Conservation (phyloP, 2,888 invertebrate species). For the Blomia tropicalis region DNA sequence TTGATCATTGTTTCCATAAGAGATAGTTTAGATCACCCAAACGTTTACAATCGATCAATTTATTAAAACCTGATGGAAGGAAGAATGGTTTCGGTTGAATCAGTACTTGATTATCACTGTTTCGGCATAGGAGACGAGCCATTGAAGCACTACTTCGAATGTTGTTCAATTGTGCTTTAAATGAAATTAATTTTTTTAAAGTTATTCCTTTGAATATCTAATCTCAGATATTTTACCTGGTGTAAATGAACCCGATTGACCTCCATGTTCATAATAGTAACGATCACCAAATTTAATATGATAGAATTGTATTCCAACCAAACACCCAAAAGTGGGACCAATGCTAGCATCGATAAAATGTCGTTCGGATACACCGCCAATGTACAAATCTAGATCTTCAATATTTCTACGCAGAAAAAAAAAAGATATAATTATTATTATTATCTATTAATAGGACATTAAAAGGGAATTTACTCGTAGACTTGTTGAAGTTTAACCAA, state of each 20-base stretch:
- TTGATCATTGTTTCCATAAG: slow-evolving; percentile 15
- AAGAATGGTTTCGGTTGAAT: slow-evolving; percentile 18
- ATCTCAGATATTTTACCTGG: slow-evolving; percentile 17
- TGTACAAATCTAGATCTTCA: slow-evolving; percentile 65
- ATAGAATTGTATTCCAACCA: slow-evolving; percentile 66
- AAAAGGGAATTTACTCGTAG: slow-evolving; percentile 7
- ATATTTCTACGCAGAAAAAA: not conserved
- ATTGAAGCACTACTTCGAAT: slow-evolving; percentile 19
- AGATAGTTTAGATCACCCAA: slow-evolving; percentile 12
- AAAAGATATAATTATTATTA: not conserved
- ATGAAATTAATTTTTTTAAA: not conserved
- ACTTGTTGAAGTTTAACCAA: not conserved
- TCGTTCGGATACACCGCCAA: slow-evolving; percentile 64
- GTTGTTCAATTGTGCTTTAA: slow-evolving; percentile 22
- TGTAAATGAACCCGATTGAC: slow-evolving; percentile 26
- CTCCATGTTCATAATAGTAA: slow-evolving; percentile 67
- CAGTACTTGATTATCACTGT: not conserved
- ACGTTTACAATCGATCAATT: not conserved
- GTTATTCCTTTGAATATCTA: not conserved
- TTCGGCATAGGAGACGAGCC: slow-evolving; percentile 23
- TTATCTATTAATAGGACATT: not conserved
- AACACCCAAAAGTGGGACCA: slow-evolving; percentile 66
- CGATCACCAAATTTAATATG: slow-evolving; percentile 63
- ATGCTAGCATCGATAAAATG: slow-evolving; percentile 56
- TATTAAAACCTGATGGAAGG: slow-evolving; percentile 1